A percentile compares a stretch with the other conserved stretches of the same genome.
Conservation (phyloP, 2,888 invertebrate species). For the Ommatoiulus sabulosus region DNA sequence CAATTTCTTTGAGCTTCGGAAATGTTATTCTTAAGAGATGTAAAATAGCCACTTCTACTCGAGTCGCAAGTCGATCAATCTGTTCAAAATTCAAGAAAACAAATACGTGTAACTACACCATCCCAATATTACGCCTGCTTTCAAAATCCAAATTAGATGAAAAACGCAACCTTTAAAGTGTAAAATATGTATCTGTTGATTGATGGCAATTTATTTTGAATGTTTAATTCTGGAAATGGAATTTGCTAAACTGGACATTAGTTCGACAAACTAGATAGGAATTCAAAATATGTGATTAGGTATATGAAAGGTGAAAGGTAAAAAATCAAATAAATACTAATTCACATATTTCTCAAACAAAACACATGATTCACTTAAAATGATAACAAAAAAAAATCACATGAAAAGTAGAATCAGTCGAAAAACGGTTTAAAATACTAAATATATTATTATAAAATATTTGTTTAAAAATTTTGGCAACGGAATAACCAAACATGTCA, state of each 20-base stretch:
- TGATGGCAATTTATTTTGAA: conserved; percentile 39
- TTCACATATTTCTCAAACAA: background rate
- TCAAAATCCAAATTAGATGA: background rate
- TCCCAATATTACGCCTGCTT: background rate
- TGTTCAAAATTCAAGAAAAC: background rate
- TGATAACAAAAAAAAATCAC: background rate
- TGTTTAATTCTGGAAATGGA: conserved; percentile 42
- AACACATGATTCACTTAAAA: conserved; percentile 36
- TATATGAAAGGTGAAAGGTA: conserved; percentile 39
- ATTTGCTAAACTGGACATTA: conserved; percentile 30
- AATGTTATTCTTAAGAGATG: too few relatives aligned
- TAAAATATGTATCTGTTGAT: background rate
- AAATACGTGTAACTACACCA: background rate
- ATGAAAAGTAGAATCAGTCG: conserved; percentile 14
- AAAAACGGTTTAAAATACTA: background rate
- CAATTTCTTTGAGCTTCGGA: too few relatives aligned
- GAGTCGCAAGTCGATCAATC: background rate
- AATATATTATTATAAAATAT: conserved; percentile 36
- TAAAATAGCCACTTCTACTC: background rate
- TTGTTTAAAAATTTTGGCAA: conserved; percentile 35
- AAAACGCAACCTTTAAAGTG: conserved; percentile 17
- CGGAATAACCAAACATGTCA: conserved; percentile 38
- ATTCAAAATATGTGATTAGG: conserved; percentile 7
- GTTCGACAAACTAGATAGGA: conserved; percentile 27
- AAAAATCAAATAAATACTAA: conserved; percentile 39